Evolutionary conservation across 2,888 invertebrate genomes (phyloP), one percentile per base, ranked within the genome.

Genomic region (Tiliacea aurago): DNA sequence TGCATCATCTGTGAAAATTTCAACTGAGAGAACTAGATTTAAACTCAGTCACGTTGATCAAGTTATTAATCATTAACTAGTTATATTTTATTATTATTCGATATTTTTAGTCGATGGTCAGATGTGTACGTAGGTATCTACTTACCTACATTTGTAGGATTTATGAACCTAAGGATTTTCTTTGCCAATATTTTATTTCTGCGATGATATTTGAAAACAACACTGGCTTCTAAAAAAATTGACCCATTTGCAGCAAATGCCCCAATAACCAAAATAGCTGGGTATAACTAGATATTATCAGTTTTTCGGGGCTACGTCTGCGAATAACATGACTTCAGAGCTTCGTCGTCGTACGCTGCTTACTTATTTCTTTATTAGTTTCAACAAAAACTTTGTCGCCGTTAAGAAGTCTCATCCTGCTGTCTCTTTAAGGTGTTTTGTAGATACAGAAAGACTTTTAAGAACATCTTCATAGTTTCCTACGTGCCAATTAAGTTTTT

Each of bases 201-300:
- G 10, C 13, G 23, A 49, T 4, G n/a, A 18, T 28, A 10, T 49
- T 33, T n/a, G 3, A 58, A 72, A 49, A 49, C 18, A 58, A n/a
- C 45, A 56, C 13, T 10, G 18, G 7, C 13, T 37, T 58, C 28
- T 18, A 58, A 33, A 51, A 56, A 63, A 65, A 45, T 45, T 75
- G 49, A 75, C 74, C 74, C 49, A 66, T 66, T 75, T 74, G 18
- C 56, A 43, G 43, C 66, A 51, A 76, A 58, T 75, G 76, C 58
- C 49, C 64, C 49, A 74, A 45, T 75, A 58, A 58, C 65, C 9
- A 37, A 66, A 74, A 74, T 74, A 74, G n/a, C 56, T 66, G n/a
- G 11, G 23, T 53, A 9, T 49, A 56, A 49, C 56, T 45, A 58
- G 20, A 49, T 43, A 72, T 53, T 59, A 62, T 56, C 11, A 37